phyloP scores from a whole-genome alignment of 1,140 invertebrate species.

The Drosophila insularis region DNA sequence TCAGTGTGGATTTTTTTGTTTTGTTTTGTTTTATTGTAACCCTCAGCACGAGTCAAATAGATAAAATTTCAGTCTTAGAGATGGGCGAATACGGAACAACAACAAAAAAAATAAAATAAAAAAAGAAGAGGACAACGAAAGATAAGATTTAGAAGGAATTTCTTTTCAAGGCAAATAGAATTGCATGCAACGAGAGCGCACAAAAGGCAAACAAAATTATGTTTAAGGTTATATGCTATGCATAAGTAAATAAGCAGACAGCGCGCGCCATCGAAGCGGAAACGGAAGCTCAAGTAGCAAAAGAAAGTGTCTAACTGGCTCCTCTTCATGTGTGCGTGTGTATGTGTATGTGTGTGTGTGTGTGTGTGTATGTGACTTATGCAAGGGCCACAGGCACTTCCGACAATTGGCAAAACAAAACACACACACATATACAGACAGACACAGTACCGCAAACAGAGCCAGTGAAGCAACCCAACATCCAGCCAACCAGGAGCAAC shows the following conservation, averaged over 20 bases:
- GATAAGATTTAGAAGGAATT: constrained; percentile 34
- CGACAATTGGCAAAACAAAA: constrained; percentile 80
- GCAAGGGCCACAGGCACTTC: constrained; percentile 67
- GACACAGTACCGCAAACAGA: not conserved
- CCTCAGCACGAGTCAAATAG: constrained; percentile 60
- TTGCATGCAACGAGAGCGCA: constrained; percentile 57
- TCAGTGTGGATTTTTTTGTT: constrained; percentile 13
- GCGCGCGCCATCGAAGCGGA: constrained; percentile 53
- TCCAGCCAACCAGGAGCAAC: constrained; percentile 9
- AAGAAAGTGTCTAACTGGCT: constrained; percentile 78
- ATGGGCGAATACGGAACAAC: constrained; percentile 13
- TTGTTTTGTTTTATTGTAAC: not conserved
- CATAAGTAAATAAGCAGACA: constrained; percentile 76
- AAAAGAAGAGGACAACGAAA: constrained; percentile 17
- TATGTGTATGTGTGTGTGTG: not conserved
- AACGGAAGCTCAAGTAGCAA: constrained; percentile 76
- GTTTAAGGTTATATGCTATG: constrained; percentile 80
- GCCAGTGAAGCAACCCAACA: not conserved
- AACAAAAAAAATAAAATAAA: constrained; percentile 11
- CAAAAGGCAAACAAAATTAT: constrained; percentile 79
- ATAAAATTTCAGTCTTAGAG: constrained; percentile 60
- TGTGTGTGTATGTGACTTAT: constrained; percentile 52
- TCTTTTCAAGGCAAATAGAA: constrained; percentile 43
- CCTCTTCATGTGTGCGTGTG: constrained; percentile 5
- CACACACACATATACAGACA: constrained; percentile 33